A percentile compares a stretch with the other conserved stretches of the same genome.
Evolutionary conservation across 2,113 vertebrate genomes (phyloP).

Genomic region (Nymphicus hollandicus): DNA sequence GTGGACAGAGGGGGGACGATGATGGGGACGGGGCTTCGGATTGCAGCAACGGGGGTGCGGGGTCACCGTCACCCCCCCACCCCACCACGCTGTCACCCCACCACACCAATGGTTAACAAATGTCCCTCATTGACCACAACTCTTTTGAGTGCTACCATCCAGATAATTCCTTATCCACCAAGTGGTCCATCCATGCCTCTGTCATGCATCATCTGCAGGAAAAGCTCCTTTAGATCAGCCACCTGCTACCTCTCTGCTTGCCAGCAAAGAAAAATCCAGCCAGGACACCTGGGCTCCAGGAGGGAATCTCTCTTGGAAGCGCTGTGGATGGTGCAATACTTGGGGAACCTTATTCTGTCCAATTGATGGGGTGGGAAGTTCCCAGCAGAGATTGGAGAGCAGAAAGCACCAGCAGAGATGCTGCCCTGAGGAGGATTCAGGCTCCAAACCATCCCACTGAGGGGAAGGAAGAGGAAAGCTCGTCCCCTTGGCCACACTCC

Average conservation of each 20-base stretch:
- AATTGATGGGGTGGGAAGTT: not conserved
- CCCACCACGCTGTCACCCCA: fast-evolving
- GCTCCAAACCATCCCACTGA: not conserved
- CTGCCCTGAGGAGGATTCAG: not conserved
- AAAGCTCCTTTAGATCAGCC: fast-evolving
- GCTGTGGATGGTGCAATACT: fast-evolving
- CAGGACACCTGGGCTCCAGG: not conserved
- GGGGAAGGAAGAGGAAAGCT: not conserved
- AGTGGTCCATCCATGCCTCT: not conserved
- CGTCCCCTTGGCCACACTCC: not conserved
- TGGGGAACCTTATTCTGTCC: not conserved
- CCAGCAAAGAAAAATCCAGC: not conserved
- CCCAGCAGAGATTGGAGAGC: fast-evolving
- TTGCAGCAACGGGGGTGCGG: not conserved
- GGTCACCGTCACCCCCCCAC: not conserved
- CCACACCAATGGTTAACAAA: not conserved
- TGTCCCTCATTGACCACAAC: not conserved
- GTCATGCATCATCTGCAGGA: not conserved
- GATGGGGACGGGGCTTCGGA: not conserved
- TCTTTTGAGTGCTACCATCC: not conserved
- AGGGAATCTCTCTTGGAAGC: not conserved
- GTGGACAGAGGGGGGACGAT: too few relatives aligned
- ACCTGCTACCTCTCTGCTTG: not conserved
- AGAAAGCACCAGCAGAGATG: not conserved
- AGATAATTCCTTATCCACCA: not conserved